Evolutionary conservation across 2,797 vertebrate species (phyloP).

Genomic region (Buphagus erythrorhynchus): DNA sequence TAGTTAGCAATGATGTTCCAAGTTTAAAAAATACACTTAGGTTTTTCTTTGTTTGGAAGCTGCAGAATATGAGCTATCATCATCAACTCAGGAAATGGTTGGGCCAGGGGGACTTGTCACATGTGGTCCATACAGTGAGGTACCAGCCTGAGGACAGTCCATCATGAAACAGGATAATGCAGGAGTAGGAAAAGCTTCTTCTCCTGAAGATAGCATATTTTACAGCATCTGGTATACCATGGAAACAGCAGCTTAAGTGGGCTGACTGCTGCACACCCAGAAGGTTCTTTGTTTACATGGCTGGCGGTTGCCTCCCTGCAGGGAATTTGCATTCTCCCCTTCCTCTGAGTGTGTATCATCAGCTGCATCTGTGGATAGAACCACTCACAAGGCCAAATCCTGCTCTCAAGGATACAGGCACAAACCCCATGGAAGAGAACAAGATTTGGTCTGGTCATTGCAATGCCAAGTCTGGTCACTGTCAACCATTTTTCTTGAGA

Average conservation of each 20-base stretch:
- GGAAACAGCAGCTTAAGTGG: slow-evolving; percentile 67
- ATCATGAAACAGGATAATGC: slow-evolving; percentile 10
- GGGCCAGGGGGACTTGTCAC: neutral
- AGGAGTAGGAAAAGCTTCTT: slow-evolving; percentile 3
- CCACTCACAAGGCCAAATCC: neutral
- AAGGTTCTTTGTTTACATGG: slow-evolving; percentile 53
- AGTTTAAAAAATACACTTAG: neutral
- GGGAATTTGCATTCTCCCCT: slow-evolving; percentile 36
- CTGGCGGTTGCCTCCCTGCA: neutral
- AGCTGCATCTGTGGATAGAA: neutral
- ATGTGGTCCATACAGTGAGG: neutral
- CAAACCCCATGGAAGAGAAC: neutral
- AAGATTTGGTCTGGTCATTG: neutral
- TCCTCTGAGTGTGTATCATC: neutral
- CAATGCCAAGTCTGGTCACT: neutral
- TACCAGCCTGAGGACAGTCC: neutral
- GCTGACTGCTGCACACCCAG: slow-evolving; percentile 48
- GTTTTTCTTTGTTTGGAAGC: neutral
- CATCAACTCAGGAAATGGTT: neutral
- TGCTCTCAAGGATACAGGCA: neutral
- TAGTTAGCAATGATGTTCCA: neutral
- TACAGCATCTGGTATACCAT: slow-evolving; percentile 62
- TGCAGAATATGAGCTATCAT: neutral
- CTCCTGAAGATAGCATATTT: slow-evolving; percentile 29
- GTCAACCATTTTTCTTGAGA: neutral